Evolutionary conservation across 2,888 invertebrate species (phyloP).

Genomic region (Drymonia ruficornis): DNA sequence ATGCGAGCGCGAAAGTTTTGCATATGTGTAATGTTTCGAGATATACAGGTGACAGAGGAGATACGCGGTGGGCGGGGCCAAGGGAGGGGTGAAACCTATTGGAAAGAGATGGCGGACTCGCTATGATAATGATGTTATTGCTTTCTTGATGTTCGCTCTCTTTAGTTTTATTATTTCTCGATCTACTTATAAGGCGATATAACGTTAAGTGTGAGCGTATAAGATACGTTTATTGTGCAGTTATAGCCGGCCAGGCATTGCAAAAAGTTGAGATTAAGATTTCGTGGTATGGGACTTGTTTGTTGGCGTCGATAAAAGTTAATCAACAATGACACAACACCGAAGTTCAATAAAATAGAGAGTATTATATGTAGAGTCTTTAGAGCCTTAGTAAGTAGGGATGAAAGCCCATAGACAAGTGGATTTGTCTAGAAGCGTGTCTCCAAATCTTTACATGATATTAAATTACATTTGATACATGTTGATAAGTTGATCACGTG

Average conservation of each 20-base stretch:
- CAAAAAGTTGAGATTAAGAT: conserved; percentile 79
- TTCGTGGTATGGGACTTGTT: conserved; percentile 58
- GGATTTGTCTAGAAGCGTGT: too few species aligned
- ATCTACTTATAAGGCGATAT: conserved; percentile 84
- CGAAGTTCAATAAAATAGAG: conserved; percentile 40
- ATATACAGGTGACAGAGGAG: conserved; percentile 84
- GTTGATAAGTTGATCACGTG: too few species aligned
- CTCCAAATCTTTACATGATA: too few species aligned
- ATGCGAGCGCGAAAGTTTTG: conserved; percentile 81
- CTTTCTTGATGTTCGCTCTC: conserved; percentile 82
- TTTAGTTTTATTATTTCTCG: conserved; percentile 84
- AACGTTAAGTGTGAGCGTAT: conserved; percentile 82
- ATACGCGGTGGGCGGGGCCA: conserved; percentile 80
- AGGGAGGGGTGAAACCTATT: conserved; percentile 79
- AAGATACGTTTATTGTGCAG: conserved; percentile 82
- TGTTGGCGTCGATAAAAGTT: conserved; percentile 61
- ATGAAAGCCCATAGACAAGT: too few species aligned
- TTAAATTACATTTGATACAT: too few species aligned
- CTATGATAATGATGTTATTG: conserved; percentile 85
- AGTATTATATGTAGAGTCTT: too few species aligned
- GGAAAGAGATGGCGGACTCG: conserved; percentile 83
- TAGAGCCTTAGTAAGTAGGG: too few species aligned
- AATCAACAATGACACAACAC: conserved; percentile 59
- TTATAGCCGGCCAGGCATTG: conserved; percentile 72
- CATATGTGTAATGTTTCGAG: conserved; percentile 85